Evolutionary conservation across 2,888 invertebrate genomes (phyloP).

Genomic region (Ormyrus rosae): DNA sequence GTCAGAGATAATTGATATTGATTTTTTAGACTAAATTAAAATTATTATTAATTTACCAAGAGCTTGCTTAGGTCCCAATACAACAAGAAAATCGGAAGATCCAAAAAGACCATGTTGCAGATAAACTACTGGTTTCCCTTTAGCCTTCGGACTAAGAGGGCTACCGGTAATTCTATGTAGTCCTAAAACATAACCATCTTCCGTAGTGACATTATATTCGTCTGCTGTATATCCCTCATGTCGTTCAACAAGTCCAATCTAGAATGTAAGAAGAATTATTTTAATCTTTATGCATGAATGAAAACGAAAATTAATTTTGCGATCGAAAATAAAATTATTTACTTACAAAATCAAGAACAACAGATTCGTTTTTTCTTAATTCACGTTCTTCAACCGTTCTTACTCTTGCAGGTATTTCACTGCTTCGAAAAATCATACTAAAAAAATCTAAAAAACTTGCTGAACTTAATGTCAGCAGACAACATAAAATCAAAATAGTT

Average conservation of each 20-base stretch:
- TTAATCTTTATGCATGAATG: neutral
- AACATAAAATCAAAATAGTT: neutral
- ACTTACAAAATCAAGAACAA: conserved; percentile 21
- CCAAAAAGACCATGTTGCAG: conserved; percentile 7
- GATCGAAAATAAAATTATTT: neutral
- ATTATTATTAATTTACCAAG: neutral
- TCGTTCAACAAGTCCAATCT: conserved; percentile 7
- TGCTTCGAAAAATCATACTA: neutral
- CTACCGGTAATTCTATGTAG: conserved; percentile 20
- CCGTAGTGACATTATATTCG: neutral
- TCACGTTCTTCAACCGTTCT: conserved; percentile 2
- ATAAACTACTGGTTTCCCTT: conserved; percentile 24
- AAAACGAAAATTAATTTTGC: neutral
- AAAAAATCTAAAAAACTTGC: neutral
- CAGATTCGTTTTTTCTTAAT: neutral
- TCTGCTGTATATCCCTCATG: conserved; percentile 3
- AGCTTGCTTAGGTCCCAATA: neutral
- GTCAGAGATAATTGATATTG: too few relatives aligned
- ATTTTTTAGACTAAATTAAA: too few relatives aligned
- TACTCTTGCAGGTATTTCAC: neutral
- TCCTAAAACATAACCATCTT: conserved; percentile 6
- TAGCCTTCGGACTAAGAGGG: neutral
- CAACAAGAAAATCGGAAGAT: neutral
- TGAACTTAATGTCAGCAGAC: neutral
- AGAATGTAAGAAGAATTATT: neutral